Evolutionary conservation across 1,140 invertebrate genomes (phyloP).

Genomic region (Mylabris phalerata): DNA sequence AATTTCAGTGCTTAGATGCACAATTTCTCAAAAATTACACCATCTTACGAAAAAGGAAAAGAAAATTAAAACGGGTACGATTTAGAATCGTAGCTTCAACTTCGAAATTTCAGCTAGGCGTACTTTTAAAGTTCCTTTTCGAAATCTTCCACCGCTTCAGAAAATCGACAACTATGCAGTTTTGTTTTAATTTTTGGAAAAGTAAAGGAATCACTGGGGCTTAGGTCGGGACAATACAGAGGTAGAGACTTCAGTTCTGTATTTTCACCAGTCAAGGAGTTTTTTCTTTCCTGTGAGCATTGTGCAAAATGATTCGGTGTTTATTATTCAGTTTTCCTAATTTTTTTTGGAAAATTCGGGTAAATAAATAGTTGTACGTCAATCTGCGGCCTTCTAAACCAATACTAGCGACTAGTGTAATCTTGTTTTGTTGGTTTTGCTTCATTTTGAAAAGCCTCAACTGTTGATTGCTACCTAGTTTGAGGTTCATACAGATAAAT

Average conservation of each 20-base stretch:
- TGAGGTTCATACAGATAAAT: background rate
- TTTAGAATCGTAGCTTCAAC: too few relatives aligned
- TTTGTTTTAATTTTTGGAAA: slow-evolving; percentile 37
- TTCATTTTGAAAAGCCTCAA: slow-evolving; percentile 27
- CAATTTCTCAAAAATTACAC: too few relatives aligned
- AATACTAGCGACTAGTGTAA: slow-evolving; percentile 10
- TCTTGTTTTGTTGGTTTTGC: slow-evolving; percentile 34
- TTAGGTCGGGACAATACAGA: slow-evolving; percentile 37
- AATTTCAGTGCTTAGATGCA: too few relatives aligned
- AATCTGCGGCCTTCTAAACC: slow-evolving; percentile 20
- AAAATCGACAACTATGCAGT: slow-evolving; percentile 32
- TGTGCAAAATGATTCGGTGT: slow-evolving; percentile 17
- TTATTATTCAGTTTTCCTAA: background rate
- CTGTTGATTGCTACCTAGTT: background rate
- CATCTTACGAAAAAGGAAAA: too few relatives aligned
- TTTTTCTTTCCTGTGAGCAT: slow-evolving; percentile 9
- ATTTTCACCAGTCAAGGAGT: slow-evolving; percentile 14
- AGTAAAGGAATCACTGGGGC: slow-evolving; percentile 39
- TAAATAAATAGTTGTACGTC: slow-evolving; percentile 21
- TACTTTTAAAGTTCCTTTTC: background rate
- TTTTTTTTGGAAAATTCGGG: slow-evolving; percentile 9
- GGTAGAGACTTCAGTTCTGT: slow-evolving; percentile 23
- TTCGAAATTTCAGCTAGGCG: too few relatives aligned
- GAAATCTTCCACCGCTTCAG: slow-evolving; percentile 13
- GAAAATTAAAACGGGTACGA: too few relatives aligned